These are phyloP conservation scores for Apostichopus parvimensis DNA, from an alignment of 35 echinoderm and acorn worm species.

Conservation along the genomic window DNA sequence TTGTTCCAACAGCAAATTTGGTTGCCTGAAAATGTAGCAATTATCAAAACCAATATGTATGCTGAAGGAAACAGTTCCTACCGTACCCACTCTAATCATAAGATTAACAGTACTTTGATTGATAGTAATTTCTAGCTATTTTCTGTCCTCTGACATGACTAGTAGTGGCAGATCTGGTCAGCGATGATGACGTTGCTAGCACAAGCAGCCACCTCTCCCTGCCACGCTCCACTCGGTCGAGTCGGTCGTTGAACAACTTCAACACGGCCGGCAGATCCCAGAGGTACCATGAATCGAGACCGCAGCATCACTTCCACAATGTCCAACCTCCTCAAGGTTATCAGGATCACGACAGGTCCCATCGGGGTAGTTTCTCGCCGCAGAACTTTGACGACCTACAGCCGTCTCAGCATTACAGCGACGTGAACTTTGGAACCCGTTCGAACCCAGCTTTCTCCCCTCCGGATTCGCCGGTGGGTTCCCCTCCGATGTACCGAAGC, in stretches of 20 bases:
- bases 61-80: no score
- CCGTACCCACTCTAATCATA: no score
- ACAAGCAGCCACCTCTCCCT: slow-evolving; percentile 31
- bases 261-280: neutral
- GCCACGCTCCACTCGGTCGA: neutral
- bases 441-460: neutral
- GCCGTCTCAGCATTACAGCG: slow-evolving; percentile 11
- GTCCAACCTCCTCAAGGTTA: slow-evolving; percentile 25
- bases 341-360: neutral
- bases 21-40: no score
- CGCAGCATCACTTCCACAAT: slow-evolving; percentile 12
- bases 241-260: slow-evolving; percentile 17
- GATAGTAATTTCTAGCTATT: neutral
- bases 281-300: neutral
- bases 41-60: no score
- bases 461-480: neutral
- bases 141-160: neutral
- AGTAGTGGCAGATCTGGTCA: slow-evolving; percentile 48
- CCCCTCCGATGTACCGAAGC: neutral
- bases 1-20: no score
- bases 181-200: slow-evolving; percentile 42
- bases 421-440: slow-evolving; percentile 29
- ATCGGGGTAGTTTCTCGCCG: neutral
- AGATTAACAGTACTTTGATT: no score
- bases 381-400: neutral